A percentile compares a stretch with the other conserved stretches of the same genome.
Evolutionary conservation across 2,888 invertebrate genomes (phyloP).

Genomic region (Encarsia formosa): DNA sequence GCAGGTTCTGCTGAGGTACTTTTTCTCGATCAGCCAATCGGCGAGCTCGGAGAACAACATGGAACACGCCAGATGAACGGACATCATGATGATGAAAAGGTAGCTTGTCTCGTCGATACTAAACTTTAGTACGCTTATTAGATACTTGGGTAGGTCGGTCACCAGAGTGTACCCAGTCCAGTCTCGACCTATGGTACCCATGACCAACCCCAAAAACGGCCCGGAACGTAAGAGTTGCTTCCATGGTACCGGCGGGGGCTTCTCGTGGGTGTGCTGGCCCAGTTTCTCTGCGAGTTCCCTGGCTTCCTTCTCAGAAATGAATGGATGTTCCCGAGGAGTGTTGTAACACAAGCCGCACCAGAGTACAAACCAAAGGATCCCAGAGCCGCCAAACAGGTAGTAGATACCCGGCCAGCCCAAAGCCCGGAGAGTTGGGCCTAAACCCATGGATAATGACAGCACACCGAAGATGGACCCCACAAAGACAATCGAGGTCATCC

Average conservation of each 20-base stretch:
- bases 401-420: slow-evolving; percentile 73
- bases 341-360: slow-evolving; percentile 55
- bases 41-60: slow-evolving; percentile 46
- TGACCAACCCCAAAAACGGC: slow-evolving; percentile 66
- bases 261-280: slow-evolving; percentile 28
- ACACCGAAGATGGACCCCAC: slow-evolving; percentile 71
- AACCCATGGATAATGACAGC: slow-evolving; percentile 60
- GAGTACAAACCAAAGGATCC: slow-evolving; percentile 68
- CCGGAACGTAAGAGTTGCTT: slow-evolving; percentile 50
- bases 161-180: slow-evolving; percentile 27
- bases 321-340: slow-evolving; percentile 47
- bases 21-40: slow-evolving; percentile 47
- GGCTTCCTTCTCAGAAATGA: slow-evolving; percentile 45
- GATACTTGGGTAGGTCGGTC: slow-evolving; percentile 38
- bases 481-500: slow-evolving; percentile 73
- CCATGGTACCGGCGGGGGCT: slow-evolving; percentile 28
- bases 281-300: slow-evolving; percentile 40
- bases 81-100: slow-evolving; percentile 43
- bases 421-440: slow-evolving; percentile 61
- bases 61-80: slow-evolving; percentile 40
- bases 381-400: slow-evolving; percentile 72
- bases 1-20: slow-evolving; percentile 45
- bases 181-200: slow-evolving; percentile 47
- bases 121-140: slow-evolving; percentile 40
- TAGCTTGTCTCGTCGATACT: slow-evolving; percentile 42